Evolutionary conservation across 2,888 invertebrate genomes (phyloP).

Genomic region (Epinotia ramella): DNA sequence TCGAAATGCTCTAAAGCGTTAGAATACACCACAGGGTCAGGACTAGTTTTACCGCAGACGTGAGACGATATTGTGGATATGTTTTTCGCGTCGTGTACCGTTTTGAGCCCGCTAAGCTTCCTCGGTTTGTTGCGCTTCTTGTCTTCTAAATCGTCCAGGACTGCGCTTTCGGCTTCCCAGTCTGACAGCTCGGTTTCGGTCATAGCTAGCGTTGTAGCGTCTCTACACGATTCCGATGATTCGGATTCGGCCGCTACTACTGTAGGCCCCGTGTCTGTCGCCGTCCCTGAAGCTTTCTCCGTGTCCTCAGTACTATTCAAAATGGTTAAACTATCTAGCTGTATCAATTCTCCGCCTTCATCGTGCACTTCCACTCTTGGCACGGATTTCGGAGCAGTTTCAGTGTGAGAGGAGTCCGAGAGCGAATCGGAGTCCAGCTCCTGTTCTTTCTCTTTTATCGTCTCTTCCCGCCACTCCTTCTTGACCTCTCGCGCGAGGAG

Average conservation of each 20-base stretch:
- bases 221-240: conserved; percentile 89
- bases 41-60: conserved; percentile 75
- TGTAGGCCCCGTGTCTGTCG: conserved; percentile 73
- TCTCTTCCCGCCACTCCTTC: conserved; percentile 78
- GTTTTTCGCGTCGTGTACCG: conserved; percentile 75
- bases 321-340: conserved; percentile 86
- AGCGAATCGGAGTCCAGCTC: conserved; percentile 87
- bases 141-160: conserved; percentile 88
- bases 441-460: conserved; percentile 72
- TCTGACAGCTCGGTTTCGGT: conserved; percentile 96
- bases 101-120: conserved; percentile 70
- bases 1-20: conserved; percentile 92
- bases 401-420: conserved; percentile 74
- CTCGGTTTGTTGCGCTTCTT: conserved; percentile 71
- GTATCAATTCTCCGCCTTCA: conserved; percentile 88
- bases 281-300: conserved; percentile 64
- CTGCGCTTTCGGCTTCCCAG: conserved; percentile 93
- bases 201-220: conserved; percentile 89
- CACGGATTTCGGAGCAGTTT: conserved; percentile 78
- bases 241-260: conserved; percentile 75
- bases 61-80: conserved; percentile 72
- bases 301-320: conserved; percentile 67
- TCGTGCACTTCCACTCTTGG: conserved; percentile 91
- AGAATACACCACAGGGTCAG: conserved; percentile 69
- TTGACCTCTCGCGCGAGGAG: conserved; percentile 70